Conservation (phyloP, 1,140 invertebrate species). For the Drosophila rhopaloa region DNA sequence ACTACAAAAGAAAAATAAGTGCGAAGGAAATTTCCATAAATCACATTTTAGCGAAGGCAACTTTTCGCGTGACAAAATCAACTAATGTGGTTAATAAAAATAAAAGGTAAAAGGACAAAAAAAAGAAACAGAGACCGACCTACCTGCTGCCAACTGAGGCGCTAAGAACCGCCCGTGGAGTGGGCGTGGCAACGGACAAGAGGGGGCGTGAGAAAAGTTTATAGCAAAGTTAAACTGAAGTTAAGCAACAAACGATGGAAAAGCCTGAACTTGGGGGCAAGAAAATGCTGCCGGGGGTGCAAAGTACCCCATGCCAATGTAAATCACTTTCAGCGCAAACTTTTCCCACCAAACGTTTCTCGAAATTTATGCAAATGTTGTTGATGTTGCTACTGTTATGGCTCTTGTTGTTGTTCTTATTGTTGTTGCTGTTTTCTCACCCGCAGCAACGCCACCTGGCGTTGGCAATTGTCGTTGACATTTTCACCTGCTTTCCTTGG, state of each 20-base stretch:
- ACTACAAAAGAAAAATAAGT: conserved; percentile 37
- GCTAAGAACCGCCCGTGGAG: conserved; percentile 36
- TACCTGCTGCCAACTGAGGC: conserved; percentile 38
- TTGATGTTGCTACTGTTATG: conserved; percentile 61
- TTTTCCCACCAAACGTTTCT: conserved; percentile 70
- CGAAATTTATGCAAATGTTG: conserved; percentile 80
- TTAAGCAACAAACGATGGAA: conserved; percentile 71
- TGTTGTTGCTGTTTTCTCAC: conserved; percentile 26
- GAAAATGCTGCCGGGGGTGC: background rate
- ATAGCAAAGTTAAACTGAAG: conserved; percentile 80
- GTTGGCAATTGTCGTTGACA: conserved; percentile 79
- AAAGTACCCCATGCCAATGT: conserved; percentile 49
- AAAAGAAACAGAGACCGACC: conserved; percentile 25
- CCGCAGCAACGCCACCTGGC: conserved; percentile 58
- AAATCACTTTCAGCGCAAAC: conserved; percentile 76
- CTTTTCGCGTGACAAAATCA: conserved; percentile 81
- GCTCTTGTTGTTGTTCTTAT: conserved; percentile 35
- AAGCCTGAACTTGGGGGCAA: conserved; percentile 30
- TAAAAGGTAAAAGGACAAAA: conserved; percentile 14
- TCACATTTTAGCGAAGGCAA: conserved; percentile 65
- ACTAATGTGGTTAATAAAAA: conserved; percentile 83
- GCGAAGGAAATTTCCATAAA: conserved; percentile 77
- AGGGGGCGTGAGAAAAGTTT: conserved; percentile 69
- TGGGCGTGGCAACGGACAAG: background rate
- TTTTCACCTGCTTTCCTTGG: conserved; percentile 63